Conservation (phyloP, 2,113 vertebrate genomes). For the Python bivittatus region DNA sequence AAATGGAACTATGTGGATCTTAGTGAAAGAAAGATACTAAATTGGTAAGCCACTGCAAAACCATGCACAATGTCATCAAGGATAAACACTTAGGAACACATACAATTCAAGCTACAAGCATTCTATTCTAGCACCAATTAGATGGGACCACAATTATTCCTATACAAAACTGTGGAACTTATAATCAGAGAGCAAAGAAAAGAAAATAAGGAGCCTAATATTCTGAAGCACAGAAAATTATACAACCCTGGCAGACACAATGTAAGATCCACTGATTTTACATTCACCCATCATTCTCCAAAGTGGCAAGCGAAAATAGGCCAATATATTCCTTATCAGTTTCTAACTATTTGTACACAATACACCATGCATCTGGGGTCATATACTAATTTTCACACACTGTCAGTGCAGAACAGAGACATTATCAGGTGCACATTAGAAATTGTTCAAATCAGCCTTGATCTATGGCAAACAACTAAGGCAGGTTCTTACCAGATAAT, state of each 20-base stretch:
- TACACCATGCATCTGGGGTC: background rate
- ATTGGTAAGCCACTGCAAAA: background rate
- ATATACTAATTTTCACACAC: no score
- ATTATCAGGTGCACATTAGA: no score
- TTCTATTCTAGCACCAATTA: background rate
- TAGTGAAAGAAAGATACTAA: background rate
- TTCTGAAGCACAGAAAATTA: background rate
- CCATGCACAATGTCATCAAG: background rate
- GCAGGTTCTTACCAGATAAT: background rate
- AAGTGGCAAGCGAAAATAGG: background rate
- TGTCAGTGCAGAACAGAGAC: background rate
- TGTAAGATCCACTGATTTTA: background rate
- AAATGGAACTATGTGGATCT: background rate
- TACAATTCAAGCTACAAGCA: background rate
- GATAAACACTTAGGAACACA: background rate
- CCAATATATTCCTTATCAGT: background rate
- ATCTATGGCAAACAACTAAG: background rate
- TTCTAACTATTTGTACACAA: background rate
- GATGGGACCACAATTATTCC: background rate
- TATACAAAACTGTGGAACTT: background rate
- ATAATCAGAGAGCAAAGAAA: background rate
- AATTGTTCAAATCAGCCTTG: background rate
- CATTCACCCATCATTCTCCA: background rate
- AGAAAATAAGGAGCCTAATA: background rate
- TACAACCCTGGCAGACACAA: background rate